Conservation (phyloP, 2,888 invertebrate species). For the Rhagophthalmus giganteus region DNA sequence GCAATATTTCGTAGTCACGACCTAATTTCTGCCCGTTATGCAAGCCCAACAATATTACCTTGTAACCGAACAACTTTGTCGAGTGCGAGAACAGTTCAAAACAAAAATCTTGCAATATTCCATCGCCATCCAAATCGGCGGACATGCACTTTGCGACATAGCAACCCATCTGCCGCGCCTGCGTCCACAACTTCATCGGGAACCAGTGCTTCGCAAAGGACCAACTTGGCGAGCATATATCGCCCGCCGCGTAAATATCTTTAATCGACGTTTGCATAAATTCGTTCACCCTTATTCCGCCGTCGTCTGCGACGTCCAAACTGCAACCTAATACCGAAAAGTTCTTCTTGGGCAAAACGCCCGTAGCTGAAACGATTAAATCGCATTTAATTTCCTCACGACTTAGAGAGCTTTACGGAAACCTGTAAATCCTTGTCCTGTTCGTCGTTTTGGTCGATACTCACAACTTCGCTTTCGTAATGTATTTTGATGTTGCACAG, state of each 20-base stretch:
- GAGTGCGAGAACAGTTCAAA: constrained; percentile 98
- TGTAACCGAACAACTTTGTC: constrained; percentile 91
- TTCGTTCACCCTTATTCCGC: constrained; percentile 85
- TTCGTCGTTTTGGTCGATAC: constrained; percentile 45
- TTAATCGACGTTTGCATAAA: constrained; percentile 78
- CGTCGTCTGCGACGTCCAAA: constrained; percentile 66
- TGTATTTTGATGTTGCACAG: constrained; percentile 63
- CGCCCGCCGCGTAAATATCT: constrained; percentile 93
- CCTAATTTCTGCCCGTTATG: constrained; percentile 90
- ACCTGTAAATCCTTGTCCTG: constrained; percentile 64
- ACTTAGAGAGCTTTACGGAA: constrained; percentile 72
- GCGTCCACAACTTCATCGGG: constrained; percentile 96
- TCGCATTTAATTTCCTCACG: constrained; percentile 77
- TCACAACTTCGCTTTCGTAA: constrained; percentile 62
- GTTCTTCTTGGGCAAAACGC: constrained; percentile 75
- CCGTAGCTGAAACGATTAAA: constrained; percentile 93
- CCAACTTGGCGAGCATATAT: constrained; percentile 89
- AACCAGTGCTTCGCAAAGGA: constrained; percentile 79
- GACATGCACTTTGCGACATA: constrained; percentile 93
- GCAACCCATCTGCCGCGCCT: constrained; percentile 95
- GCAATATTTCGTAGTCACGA: constrained; percentile 77
- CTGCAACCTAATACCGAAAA: constrained; percentile 58
- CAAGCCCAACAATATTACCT: constrained; percentile 88
- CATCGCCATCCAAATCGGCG: constrained; percentile 62
- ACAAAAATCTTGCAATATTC: constrained; percentile 85